These are phyloP conservation scores for Erithacus rubecula DNA, from an alignment of 2,797 vertebrate genomes.

Conservation along the genomic window DNA sequence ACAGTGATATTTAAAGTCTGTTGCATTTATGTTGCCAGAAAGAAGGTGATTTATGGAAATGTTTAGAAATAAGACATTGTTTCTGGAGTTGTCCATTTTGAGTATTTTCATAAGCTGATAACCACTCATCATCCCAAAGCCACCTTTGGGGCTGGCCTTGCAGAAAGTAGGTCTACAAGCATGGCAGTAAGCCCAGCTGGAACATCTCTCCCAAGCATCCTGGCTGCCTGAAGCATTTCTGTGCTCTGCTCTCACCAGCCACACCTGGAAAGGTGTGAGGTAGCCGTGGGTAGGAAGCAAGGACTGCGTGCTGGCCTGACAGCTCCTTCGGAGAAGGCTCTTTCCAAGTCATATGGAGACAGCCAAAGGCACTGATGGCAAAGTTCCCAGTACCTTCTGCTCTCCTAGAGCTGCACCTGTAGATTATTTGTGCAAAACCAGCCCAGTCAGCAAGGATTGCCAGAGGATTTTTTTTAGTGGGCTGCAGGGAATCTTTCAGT, in stretches of 20 bases:
- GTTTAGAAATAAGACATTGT: neutral
- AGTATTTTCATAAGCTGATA: neutral
- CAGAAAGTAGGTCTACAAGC: neutral
- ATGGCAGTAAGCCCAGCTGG: neutral
- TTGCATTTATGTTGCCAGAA: neutral
- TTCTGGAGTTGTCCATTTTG: neutral
- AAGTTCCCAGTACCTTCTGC: slow-evolving; percentile 20
- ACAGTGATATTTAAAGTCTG: neutral
- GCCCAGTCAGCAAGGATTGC: neutral
- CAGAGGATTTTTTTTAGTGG: neutral
- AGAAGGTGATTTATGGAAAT: neutral
- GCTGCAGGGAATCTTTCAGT: neutral
- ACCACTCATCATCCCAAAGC: neutral
- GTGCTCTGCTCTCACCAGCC: neutral
- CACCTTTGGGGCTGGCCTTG: neutral
- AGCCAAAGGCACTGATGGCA: neutral
- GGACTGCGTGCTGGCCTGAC: neutral
- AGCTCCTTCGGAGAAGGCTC: neutral
- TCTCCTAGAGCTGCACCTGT: neutral
- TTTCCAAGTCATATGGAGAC: neutral
- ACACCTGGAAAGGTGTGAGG: neutral
- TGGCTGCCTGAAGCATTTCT: neutral
- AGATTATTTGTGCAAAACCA: neutral
- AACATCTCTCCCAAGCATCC: neutral
- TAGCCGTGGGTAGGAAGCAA: neutral